Conservation (phyloP, 2,888 invertebrate species). For the Ommatoiulus sabulosus region DNA sequence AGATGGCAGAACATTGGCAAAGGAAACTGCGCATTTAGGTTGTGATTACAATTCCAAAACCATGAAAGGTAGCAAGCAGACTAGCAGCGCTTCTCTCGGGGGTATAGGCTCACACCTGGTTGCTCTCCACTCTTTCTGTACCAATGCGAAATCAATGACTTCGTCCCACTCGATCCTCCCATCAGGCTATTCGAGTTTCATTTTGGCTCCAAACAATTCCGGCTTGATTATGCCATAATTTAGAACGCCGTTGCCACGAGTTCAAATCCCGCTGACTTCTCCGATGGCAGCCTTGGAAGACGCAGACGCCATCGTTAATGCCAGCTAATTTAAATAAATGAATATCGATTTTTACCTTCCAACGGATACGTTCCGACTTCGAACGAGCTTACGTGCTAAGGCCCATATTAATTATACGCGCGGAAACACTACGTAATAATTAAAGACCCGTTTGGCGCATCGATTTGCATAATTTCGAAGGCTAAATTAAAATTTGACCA, state of each 20-base stretch:
- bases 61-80: no score
- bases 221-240: slow-evolving; percentile 22
- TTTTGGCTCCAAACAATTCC: background rate
- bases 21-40: background rate
- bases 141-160: background rate
- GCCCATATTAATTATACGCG: background rate
- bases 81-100: no score
- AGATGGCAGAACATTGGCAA: background rate
- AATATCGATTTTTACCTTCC: slow-evolving; percentile 27
- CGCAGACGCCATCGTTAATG: background rate
- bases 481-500: background rate
- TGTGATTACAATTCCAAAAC: background rate
- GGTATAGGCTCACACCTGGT: background rate
- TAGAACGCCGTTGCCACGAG: background rate
- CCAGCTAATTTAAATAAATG: slow-evolving; percentile 34
- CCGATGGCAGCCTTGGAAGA: background rate
- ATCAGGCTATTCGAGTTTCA: background rate
- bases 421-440: background rate
- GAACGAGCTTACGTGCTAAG: background rate
- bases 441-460: background rate
- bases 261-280: background rate
- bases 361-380: background rate
- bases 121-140: background rate
- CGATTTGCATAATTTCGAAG: background rate
- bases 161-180: background rate